A percentile compares a stretch with the other conserved stretches of the same genome.
Conservation (phyloP, 2,113 vertebrate genomes). For the Clinocottus analis region DNA sequence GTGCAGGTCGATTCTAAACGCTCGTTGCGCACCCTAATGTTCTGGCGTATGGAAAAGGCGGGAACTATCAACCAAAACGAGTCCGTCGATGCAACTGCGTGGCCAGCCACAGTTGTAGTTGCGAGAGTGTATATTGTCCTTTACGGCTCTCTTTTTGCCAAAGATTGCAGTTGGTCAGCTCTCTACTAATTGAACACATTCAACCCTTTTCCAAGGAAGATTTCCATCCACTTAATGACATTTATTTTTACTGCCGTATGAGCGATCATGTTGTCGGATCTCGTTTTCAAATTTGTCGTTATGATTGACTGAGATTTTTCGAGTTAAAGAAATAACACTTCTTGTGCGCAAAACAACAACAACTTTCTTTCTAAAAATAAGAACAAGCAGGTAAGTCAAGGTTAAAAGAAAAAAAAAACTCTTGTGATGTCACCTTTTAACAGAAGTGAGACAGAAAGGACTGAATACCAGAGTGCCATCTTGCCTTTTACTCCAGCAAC, state of each 20-base stretch:
- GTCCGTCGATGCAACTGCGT: too few species aligned
- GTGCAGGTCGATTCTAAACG: too few species aligned
- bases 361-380: constrained; percentile 26
- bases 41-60: too few species aligned
- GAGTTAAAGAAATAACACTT: neutral
- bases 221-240: neutral
- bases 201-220: neutral
- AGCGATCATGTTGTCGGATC: neutral
- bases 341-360: constrained; percentile 14
- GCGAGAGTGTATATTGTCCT: too few species aligned
- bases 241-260: neutral
- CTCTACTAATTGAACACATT: neutral
- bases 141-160: constrained; percentile 2
- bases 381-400: neutral
- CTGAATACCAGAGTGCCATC: constrained; percentile 43
- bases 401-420: constrained; percentile 14
- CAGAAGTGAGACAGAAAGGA: constrained; percentile 14
- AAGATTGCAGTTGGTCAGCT: constrained; percentile 23
- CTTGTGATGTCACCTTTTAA: constrained; percentile 39
- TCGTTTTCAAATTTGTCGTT: constrained; percentile 4
- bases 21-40: too few species aligned
- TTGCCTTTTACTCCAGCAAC: constrained; percentile 62
- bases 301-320: neutral
- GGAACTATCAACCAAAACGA: too few species aligned
- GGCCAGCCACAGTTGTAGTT: too few species aligned